Percentiles rank a stretch among this genome's conserved stretches.
These are phyloP conservation scores for Diadema setosum DNA, from an alignment of 35 echinoderm and acorn worm genomes.

Conservation along the genomic window DNA sequence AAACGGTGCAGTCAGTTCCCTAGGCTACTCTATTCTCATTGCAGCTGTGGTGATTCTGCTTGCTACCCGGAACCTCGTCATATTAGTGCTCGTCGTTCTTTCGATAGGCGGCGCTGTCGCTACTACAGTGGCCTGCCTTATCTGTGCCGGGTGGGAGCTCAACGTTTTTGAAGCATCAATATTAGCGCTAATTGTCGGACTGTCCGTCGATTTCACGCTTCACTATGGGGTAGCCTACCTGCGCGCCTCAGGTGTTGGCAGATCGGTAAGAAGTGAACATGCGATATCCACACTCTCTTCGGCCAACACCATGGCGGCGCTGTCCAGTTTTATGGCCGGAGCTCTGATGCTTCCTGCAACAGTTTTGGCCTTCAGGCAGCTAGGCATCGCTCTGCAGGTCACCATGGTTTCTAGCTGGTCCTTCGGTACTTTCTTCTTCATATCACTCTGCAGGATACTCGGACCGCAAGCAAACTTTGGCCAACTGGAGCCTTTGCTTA, in stretches of 20 bases:
- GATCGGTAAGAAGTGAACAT: constrained; percentile 24
- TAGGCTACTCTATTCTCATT: constrained; percentile 46
- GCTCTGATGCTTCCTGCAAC: constrained; percentile 61
- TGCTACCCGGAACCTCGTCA: constrained; percentile 58
- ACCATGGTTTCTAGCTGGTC: constrained; percentile 75
- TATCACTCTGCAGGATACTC: constrained; percentile 59
- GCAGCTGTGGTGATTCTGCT: constrained; percentile 45
- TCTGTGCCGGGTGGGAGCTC: constrained; percentile 82
- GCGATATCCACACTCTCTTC: constrained; percentile 43
- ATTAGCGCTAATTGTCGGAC: constrained; percentile 65
- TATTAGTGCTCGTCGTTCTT: constrained; percentile 50
- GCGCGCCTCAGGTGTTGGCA: constrained; percentile 25
- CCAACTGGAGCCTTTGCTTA: background rate
- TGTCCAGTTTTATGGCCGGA: constrained; percentile 86
- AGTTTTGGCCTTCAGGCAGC: constrained; percentile 47
- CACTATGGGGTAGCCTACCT: constrained; percentile 89
- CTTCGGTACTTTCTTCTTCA: constrained; percentile 73
- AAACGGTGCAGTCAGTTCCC: constrained; percentile 2
- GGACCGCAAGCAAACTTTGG: constrained; percentile 60
- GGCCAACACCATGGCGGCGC: constrained; percentile 70
- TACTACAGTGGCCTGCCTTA: constrained; percentile 41
- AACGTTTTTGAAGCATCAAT: constrained; percentile 76
- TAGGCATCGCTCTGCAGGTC: constrained; percentile 72
- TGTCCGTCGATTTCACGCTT: constrained; percentile 87
- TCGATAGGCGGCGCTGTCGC: constrained; percentile 57